phyloP scores from a whole-genome alignment of 2,888 invertebrate species.

The Plagiodera versicolora region DNA sequence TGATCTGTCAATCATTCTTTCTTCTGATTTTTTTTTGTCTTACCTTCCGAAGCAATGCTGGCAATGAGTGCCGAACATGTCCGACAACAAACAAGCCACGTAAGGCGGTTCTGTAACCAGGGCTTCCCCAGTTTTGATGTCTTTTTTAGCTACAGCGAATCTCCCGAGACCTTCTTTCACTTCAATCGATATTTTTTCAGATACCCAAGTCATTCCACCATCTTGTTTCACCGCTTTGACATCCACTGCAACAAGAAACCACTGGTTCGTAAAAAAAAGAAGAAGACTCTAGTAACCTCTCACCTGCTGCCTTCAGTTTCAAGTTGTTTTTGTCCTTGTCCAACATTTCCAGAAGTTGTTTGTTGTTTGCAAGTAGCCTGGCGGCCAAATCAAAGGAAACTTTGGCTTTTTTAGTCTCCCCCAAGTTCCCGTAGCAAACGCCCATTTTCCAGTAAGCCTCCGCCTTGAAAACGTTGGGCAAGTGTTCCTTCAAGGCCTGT shows the following conservation, averaged over 20 bases:
- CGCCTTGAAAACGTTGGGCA: constrained; percentile 64
- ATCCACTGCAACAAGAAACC: too few species aligned
- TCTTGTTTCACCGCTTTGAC: too few species aligned
- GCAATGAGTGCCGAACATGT: constrained; percentile 77
- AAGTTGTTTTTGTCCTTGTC: constrained; percentile 22
- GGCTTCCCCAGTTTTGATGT: constrained; percentile 70
- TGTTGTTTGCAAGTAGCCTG: constrained; percentile 57
- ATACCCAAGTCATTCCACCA: too few species aligned
- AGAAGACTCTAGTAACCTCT: too few species aligned
- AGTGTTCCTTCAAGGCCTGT: constrained; percentile 63
- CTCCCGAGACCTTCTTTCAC: constrained; percentile 68
- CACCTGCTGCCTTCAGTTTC: too few species aligned
- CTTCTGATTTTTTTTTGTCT: too few species aligned
- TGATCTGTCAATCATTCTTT: too few species aligned
- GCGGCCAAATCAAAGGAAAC: constrained; percentile 67
- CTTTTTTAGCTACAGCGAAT: constrained; percentile 66
- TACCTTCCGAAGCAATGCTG: constrained; percentile 78
- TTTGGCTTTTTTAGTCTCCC: constrained; percentile 64
- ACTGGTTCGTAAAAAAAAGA: too few species aligned
- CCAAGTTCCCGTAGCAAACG: constrained; percentile 66
- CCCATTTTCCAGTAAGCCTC: constrained; percentile 73
- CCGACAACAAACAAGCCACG: constrained; percentile 72
- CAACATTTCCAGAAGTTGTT: constrained; percentile 26
- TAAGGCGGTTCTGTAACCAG: constrained; percentile 73
- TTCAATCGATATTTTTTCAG: constrained; percentile 62